These are phyloP conservation scores for Varanus komodoensis DNA, from an alignment of 2,113 vertebrate genomes.

Conservation along the genomic window DNA sequence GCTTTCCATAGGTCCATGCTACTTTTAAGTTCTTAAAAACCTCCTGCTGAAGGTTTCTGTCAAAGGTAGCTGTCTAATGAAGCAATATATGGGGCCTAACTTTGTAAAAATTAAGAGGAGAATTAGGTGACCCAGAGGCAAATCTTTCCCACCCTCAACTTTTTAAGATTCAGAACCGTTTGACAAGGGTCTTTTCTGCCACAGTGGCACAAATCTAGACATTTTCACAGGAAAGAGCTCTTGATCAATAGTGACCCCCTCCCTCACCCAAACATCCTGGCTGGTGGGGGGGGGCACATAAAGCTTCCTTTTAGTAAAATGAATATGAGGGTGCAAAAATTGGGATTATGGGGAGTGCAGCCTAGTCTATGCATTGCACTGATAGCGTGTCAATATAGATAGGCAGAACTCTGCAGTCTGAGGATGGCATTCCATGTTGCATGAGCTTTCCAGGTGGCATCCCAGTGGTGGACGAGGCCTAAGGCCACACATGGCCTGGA, in stretches of 20 bases:
- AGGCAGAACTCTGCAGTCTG: not conserved
- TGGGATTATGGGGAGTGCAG: not conserved
- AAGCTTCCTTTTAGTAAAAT: not conserved
- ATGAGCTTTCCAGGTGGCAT: too few species aligned
- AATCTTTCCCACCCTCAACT: not conserved
- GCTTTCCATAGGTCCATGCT: too few species aligned
- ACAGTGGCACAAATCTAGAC: not conserved
- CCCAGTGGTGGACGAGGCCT: too few species aligned
- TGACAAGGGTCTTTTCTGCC: not conserved
- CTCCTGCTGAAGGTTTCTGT: too few species aligned
- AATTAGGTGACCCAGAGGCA: not conserved
- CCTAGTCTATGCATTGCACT: not conserved
- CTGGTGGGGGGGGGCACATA: not conserved
- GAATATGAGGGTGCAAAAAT: not conserved
- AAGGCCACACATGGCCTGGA: too few species aligned
- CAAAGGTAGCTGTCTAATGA: too few species aligned
- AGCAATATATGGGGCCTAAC: not conserved
- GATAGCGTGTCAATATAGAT: not conserved
- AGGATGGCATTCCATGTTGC: too few species aligned
- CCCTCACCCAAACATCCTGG: not conserved
- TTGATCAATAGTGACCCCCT: not conserved
- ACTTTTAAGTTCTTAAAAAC: too few species aligned
- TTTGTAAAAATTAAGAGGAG: not conserved
- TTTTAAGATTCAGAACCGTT: not conserved
- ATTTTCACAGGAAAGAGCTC: not conserved